These are phyloP conservation scores for Agrypnus murinus DNA, from an alignment of 2,888 invertebrate genomes.

Conservation along the genomic window DNA sequence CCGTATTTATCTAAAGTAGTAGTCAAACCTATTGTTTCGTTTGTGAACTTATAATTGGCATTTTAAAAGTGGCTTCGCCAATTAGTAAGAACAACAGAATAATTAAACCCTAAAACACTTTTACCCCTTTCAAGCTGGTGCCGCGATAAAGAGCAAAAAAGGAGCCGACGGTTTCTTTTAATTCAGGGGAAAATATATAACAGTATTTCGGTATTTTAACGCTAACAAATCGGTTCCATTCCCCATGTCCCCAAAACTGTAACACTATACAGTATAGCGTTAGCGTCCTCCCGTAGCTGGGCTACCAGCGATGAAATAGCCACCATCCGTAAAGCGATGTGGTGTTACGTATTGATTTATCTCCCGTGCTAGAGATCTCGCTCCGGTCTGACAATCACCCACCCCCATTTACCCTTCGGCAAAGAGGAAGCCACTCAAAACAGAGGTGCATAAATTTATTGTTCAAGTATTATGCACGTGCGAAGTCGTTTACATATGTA, in stretches of 20 bases:
- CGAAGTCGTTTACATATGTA: slow-evolving; percentile 62
- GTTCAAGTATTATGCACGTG: slow-evolving; percentile 62
- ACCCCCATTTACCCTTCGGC: slow-evolving; percentile 58
- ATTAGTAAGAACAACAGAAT: slow-evolving; percentile 17
- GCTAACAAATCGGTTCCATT: slow-evolving; percentile 38
- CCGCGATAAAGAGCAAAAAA: slow-evolving; percentile 5
- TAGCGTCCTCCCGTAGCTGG: slow-evolving; percentile 40
- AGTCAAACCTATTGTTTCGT: neutral
- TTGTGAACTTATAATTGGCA: slow-evolving; percentile 1
- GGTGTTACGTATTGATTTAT: slow-evolving; percentile 65
- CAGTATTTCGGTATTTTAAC: slow-evolving; percentile 11
- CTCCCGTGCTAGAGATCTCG: slow-evolving; percentile 60
- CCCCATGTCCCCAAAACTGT: slow-evolving; percentile 30
- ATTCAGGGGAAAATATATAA: neutral
- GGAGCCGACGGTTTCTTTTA: slow-evolving; percentile 8
- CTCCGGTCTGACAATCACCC: slow-evolving; percentile 58
- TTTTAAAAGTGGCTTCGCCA: neutral
- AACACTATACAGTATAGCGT: slow-evolving; percentile 26
- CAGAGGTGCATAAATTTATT: slow-evolving; percentile 65
- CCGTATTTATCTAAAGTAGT: too few relatives aligned
- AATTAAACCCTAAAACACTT: slow-evolving; percentile 20
- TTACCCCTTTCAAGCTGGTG: neutral
- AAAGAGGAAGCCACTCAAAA: slow-evolving; percentile 63
- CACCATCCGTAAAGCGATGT: slow-evolving; percentile 63
- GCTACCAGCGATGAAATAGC: slow-evolving; percentile 58